phyloP scores from a whole-genome alignment of 2,888 invertebrate species.

The Cosmorhoe ocellata region DNA sequence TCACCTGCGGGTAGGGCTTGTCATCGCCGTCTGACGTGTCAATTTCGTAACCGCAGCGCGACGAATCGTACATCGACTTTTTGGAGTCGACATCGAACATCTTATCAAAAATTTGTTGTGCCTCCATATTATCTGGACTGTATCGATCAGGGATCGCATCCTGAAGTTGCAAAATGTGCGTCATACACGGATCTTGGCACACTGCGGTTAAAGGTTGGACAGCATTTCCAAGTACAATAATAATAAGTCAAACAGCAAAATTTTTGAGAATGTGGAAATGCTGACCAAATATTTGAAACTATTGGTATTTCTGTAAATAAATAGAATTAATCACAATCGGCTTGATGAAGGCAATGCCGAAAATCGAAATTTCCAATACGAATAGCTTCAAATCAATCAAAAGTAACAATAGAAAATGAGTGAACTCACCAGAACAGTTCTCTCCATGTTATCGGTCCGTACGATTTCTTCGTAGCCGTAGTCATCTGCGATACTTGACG shows the following conservation, averaged over 20 bases:
- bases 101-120: conserved; percentile 82
- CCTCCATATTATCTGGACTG: conserved; percentile 82
- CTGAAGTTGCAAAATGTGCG: conserved; percentile 76
- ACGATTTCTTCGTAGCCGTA: conserved; percentile 73
- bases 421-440: conserved; percentile 74
- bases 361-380: conserved; percentile 19
- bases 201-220: conserved; percentile 3
- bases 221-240: conserved; percentile 15
- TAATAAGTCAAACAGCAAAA: neutral
- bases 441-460: conserved; percentile 66
- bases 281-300: conserved; percentile 33
- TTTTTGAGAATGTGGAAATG: conserved; percentile 9
- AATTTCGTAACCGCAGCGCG: conserved; percentile 78
- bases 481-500: conserved; percentile 57
- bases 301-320: conserved; percentile 27
- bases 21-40: conserved; percentile 78
- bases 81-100: conserved; percentile 81
- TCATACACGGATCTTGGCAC: conserved; percentile 45
- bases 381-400: conserved; percentile 17
- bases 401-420: conserved; percentile 14
- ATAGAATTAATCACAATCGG: too few relatives aligned
- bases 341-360: too few relatives aligned
- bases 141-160: conserved; percentile 79
- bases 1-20: conserved; percentile 78
- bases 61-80: conserved; percentile 73